phyloP scores from a whole-genome alignment of 2,797 vertebrate species.

The Rachycentron canadum region DNA sequence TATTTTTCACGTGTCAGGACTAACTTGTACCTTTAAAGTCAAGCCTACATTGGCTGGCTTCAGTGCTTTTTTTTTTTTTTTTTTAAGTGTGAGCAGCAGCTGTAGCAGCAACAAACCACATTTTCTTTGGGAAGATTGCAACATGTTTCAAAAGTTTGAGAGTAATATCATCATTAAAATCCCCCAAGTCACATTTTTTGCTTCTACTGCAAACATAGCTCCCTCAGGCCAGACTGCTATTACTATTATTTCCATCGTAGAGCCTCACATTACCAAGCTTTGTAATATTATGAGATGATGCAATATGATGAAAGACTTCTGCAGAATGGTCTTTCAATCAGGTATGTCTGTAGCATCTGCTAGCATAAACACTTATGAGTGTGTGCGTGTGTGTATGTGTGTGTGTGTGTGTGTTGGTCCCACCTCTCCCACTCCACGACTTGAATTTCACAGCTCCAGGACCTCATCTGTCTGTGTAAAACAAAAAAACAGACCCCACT shows the following conservation, averaged over 20 bases:
- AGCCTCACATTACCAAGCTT: constrained; percentile 52
- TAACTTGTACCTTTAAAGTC: background rate
- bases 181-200: constrained; percentile 34
- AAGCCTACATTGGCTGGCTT: background rate
- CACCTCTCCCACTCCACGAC: constrained; percentile 63
- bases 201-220: constrained; percentile 52
- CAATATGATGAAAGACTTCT: constrained; percentile 74
- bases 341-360: constrained; percentile 64
- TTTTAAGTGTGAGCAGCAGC: constrained; percentile 8
- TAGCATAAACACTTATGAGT: constrained; percentile 45
- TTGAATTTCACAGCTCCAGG: constrained; percentile 71
- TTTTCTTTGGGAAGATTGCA: constrained; percentile 19
- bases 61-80: too few species aligned
- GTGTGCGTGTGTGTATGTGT: constrained; percentile 26
- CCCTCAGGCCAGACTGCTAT: constrained; percentile 53
- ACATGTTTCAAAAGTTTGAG: constrained; percentile 29
- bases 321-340: constrained; percentile 76
- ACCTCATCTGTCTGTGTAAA: constrained; percentile 62
- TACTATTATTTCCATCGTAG: constrained; percentile 58
- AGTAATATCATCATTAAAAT: constrained; percentile 46
- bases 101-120: constrained; percentile 5
- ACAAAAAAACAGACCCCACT: constrained; percentile 65
- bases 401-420: constrained; percentile 35
- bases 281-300: constrained; percentile 75
- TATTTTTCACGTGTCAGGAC: too few species aligned